Evolutionary conservation across 2,797 vertebrate species (phyloP).

Genomic region (Lophotriccus pileatus): DNA sequence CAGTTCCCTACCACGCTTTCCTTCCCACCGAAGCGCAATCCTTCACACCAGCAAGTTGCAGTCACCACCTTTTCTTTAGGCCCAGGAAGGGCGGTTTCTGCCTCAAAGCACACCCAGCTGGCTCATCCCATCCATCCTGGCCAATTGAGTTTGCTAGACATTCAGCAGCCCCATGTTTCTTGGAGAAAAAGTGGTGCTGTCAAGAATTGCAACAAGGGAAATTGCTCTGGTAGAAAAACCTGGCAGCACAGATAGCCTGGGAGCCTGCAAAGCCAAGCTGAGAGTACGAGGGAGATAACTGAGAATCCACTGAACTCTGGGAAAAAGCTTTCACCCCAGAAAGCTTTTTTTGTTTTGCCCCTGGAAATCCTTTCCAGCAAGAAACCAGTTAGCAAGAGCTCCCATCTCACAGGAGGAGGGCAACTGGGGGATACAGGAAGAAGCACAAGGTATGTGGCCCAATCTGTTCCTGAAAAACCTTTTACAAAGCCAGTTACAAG

Average conservation of each 20-base stretch:
- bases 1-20: background rate
- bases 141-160: constrained; percentile 8
- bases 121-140: constrained; percentile 33
- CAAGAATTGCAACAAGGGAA: constrained; percentile 45
- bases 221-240: constrained; percentile 42
- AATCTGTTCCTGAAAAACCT: background rate
- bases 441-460: background rate
- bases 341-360: background rate
- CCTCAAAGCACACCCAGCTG: background rate
- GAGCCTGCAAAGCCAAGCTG: background rate
- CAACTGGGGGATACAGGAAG: background rate
- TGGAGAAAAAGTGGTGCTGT: constrained; percentile 36
- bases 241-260: background rate
- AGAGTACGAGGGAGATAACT: background rate
- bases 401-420: background rate
- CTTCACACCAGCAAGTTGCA: background rate
- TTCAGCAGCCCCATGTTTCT: constrained; percentile 36
- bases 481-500: background rate
- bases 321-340: background rate
- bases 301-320: background rate
- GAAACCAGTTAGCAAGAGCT: background rate
- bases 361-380: background rate
- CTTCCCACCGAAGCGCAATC: background rate
- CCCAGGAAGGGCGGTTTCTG: background rate
- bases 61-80: background rate